phyloP scores from a whole-genome alignment of 2,797 vertebrate species.

The Coranthus polyacanthus region DNA sequence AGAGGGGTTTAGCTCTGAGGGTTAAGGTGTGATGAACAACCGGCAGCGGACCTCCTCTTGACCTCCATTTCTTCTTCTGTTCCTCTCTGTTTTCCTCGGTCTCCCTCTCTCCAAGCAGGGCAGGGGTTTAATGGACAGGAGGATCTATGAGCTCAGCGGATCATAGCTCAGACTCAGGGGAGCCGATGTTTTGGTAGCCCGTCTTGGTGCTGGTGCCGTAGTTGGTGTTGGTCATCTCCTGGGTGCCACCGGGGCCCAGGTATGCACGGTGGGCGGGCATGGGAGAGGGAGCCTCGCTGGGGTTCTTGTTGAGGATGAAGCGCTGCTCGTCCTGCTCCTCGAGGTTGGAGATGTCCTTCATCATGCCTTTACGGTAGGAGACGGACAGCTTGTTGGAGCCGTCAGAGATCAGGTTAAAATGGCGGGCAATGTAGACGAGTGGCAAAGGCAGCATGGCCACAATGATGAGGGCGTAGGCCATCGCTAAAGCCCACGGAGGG shows the following conservation, averaged over 20 bases:
- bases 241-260: slow-evolving; percentile 92
- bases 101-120: slow-evolving; percentile 47
- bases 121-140: slow-evolving; percentile 23
- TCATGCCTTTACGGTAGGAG: slow-evolving; percentile 98
- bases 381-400: slow-evolving; percentile 97
- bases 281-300: slow-evolving; percentile 93
- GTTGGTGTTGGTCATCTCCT: slow-evolving; percentile 94
- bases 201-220: slow-evolving; percentile 95
- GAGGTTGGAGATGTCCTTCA: slow-evolving; percentile 98
- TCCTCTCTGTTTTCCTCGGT: slow-evolving; percentile 32
- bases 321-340: slow-evolving; percentile 97
- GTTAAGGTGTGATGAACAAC: slow-evolving; percentile 75
- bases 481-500: slow-evolving; percentile 92
- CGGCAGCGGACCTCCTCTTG: slow-evolving; percentile 59
- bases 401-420: slow-evolving; percentile 93
- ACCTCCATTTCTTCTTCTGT: slow-evolving; percentile 55
- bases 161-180: slow-evolving; percentile 86
- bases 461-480: slow-evolving; percentile 92
- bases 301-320: slow-evolving; percentile 96
- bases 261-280: slow-evolving; percentile 95
- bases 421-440: slow-evolving; percentile 90
- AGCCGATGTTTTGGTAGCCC: slow-evolving; percentile 89
- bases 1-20: slow-evolving; percentile 50
- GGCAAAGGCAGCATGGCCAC: slow-evolving; percentile 94
- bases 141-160: slow-evolving; percentile 40